phyloP scores from a whole-genome alignment of 2,113 vertebrate genomes.

The Nothobranchius furzeri region DNA sequence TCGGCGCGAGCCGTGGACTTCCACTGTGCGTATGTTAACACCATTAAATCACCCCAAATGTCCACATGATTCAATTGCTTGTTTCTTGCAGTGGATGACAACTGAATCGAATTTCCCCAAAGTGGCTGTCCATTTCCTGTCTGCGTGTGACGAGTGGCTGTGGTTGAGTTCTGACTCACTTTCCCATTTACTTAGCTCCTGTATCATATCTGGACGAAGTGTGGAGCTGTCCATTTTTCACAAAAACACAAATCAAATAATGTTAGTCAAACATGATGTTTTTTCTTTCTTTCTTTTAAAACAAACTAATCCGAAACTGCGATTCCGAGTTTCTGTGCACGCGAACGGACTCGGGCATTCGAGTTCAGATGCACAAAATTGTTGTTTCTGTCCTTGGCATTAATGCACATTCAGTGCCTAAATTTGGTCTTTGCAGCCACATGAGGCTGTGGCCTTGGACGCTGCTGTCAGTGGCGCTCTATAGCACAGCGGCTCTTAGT shows the following conservation, averaged over 20 bases:
- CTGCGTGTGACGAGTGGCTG: conserved; percentile 74
- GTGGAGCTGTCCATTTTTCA: conserved; percentile 36
- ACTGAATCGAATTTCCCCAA: conserved; percentile 80
- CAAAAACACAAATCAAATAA: conserved; percentile 23
- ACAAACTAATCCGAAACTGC: background rate
- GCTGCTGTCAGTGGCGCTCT: conserved; percentile 75
- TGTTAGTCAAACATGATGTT: conserved; percentile 15
- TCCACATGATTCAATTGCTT: conserved; percentile 78
- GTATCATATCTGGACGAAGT: conserved; percentile 60
- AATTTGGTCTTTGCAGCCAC: conserved; percentile 55
- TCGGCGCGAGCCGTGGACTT: conserved; percentile 62
- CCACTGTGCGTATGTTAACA: conserved; percentile 74
- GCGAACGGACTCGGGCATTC: conserved; percentile 1
- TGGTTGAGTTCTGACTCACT: conserved; percentile 65
- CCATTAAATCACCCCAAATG: conserved; percentile 81
- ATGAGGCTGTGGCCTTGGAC: conserved; percentile 63
- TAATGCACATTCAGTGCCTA: conserved; percentile 31
- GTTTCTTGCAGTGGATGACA: conserved; percentile 71
- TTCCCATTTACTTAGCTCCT: conserved; percentile 58
- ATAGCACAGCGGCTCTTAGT: conserved; percentile 75
- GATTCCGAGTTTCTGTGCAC: background rate
- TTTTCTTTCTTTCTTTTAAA: conserved; percentile 1
- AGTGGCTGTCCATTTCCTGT: conserved; percentile 81
- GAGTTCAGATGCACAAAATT: conserved; percentile 28
- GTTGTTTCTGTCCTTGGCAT: conserved; percentile 33